Evolutionary conservation across 2,113 vertebrate genomes (phyloP).

Genomic region (Psilopsiagon aurifrons): DNA sequence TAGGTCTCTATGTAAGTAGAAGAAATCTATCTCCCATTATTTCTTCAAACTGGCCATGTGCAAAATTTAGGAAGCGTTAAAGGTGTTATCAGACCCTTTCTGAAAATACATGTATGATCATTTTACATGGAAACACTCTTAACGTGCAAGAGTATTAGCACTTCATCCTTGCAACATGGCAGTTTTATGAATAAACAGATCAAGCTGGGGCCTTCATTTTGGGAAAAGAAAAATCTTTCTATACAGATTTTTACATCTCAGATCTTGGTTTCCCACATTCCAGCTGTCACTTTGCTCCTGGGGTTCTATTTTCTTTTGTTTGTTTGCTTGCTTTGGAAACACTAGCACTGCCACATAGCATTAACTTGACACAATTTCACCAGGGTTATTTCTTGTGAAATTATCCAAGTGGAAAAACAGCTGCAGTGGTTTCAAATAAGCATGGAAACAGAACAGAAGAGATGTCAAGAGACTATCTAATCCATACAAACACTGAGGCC

Average conservation of each 20-base stretch:
- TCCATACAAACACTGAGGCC: background rate
- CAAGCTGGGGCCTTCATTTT: background rate
- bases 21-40: background rate
- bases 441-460: conserved; percentile 11
- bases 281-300: background rate
- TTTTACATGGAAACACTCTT: background rate
- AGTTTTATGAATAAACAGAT: background rate
- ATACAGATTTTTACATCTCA: conserved; percentile 10
- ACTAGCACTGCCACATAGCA: conserved; percentile 26
- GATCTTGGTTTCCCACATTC: background rate
- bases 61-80: background rate
- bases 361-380: conserved; percentile 60
- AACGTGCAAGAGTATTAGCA: background rate
- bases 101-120: background rate
- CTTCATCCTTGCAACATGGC: background rate
- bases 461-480: conserved; percentile 53
- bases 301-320: conserved; percentile 20
- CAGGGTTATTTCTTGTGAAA: conserved; percentile 31
- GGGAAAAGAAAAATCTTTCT: conserved; percentile 1
- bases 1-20: background rate
- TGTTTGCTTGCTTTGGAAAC: conserved; percentile 68
- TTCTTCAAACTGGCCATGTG: background rate
- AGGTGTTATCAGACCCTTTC: background rate
- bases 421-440: conserved; percentile 37
- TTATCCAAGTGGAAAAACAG: conserved; percentile 52